These are phyloP conservation scores for Pocillopora grandis DNA, from an alignment of 92 coral and sea anemone genomes.

Conservation along the genomic window DNA sequence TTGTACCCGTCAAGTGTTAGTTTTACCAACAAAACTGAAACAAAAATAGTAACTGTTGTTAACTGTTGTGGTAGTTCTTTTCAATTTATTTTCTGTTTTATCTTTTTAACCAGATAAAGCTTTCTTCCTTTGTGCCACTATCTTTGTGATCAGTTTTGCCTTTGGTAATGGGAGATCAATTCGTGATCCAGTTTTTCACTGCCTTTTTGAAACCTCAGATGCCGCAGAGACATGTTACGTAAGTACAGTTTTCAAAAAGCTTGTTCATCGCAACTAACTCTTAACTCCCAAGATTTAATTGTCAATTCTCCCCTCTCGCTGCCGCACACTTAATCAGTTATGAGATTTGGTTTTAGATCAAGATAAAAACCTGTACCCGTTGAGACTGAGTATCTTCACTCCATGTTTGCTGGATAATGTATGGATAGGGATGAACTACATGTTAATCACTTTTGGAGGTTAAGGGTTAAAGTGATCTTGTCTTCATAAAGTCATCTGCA, in stretches of 20 bases:
- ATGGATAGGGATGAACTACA: too few relatives aligned
- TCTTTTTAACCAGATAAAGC: background rate
- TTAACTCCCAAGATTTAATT: too few relatives aligned
- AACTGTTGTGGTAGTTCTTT: background rate
- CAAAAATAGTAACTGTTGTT: background rate
- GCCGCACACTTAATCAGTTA: too few relatives aligned
- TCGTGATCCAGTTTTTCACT: conserved; percentile 24
- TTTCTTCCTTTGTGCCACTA: background rate
- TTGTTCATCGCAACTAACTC: too few relatives aligned
- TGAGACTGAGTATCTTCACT: too few relatives aligned
- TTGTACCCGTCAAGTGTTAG: background rate
- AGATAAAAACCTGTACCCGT: too few relatives aligned
- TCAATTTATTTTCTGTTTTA: background rate
- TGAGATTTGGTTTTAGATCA: too few relatives aligned
- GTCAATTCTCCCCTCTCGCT: too few relatives aligned
- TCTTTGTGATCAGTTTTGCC: conserved; percentile 3
- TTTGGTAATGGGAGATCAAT: background rate
- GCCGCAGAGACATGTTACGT: conserved; percentile 4
- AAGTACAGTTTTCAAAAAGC: background rate
- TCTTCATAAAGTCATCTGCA: too few relatives aligned
- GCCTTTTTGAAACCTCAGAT: background rate
- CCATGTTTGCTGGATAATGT: too few relatives aligned
- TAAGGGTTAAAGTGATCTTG: too few relatives aligned
- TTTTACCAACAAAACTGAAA: background rate
- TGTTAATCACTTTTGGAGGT: too few relatives aligned